These are phyloP conservation scores for Chlamydotis undulata DNA, from an alignment of 2,113 vertebrate genomes.

Conservation along the genomic window DNA sequence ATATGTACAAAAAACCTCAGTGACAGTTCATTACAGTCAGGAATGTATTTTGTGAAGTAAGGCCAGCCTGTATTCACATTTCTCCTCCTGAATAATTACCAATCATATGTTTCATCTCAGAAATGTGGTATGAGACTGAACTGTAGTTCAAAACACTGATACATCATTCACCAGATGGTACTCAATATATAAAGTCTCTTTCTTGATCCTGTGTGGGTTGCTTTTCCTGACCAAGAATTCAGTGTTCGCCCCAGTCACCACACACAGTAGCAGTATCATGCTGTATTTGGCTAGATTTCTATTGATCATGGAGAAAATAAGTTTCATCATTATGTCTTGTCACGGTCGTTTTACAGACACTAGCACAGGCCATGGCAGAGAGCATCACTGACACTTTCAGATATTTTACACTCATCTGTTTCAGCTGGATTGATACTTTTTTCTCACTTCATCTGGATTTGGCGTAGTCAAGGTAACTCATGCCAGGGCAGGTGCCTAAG, in stretches of 20 bases:
- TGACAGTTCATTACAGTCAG: not conserved
- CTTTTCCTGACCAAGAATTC: constrained; percentile 54
- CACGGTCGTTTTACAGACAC: not conserved
- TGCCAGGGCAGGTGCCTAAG: not conserved
- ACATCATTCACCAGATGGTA: constrained; percentile 44
- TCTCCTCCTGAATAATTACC: constrained; percentile 29
- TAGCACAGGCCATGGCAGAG: not conserved
- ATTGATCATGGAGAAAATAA: not conserved
- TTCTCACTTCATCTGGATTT: not conserved
- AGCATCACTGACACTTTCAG: not conserved
- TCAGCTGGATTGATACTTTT: not conserved
- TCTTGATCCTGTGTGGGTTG: constrained; percentile 42
- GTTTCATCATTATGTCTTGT: not conserved
- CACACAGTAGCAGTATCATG: not conserved
- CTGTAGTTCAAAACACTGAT: constrained; percentile 49
- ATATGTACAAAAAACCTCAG: not conserved
- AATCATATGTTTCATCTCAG: constrained; percentile 32
- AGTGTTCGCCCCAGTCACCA: not conserved
- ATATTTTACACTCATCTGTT: not conserved
- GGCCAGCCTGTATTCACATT: not conserved
- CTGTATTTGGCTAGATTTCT: constrained; percentile 1
- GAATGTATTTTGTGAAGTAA: constrained; percentile 7
- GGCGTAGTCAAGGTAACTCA: not conserved
- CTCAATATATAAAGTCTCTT: constrained; percentile 10
- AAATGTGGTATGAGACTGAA: constrained; percentile 28